Conservation (phyloP, 2,888 invertebrate genomes). For the Nephrocerus scutellatus region DNA sequence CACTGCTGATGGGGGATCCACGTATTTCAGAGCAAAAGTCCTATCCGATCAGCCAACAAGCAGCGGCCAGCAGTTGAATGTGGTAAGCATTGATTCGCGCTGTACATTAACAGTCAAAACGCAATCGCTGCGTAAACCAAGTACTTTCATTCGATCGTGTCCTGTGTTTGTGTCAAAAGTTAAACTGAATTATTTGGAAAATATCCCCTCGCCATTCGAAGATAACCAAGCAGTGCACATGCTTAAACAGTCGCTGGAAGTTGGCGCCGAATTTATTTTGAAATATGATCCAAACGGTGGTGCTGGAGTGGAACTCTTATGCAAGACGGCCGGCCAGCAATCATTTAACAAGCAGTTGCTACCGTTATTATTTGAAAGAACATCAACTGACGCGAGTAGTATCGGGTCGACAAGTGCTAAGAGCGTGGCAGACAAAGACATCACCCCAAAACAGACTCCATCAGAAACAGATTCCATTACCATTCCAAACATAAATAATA, state of each 20-base stretch:
- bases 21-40: conserved; percentile 18
- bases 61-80: too few relatives aligned
- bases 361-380: conserved; percentile 26
- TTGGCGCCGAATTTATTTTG: conserved; percentile 22
- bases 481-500: conserved; percentile 2
- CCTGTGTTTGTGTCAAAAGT: conserved; percentile 24
- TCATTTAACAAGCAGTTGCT: conserved; percentile 27
- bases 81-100: conserved; percentile 27
- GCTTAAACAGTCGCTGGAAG: conserved; percentile 19
- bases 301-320: conserved; percentile 20
- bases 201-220: conserved; percentile 20
- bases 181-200: conserved; percentile 23
- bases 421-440: too few relatives aligned
- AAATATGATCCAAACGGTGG: conserved; percentile 16
- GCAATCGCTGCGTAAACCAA: conserved; percentile 24
- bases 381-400: background rate
- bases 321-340: conserved; percentile 21
- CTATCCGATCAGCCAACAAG: conserved; percentile 13
- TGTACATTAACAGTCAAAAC: conserved; percentile 8
- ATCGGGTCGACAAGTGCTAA: too few relatives aligned
- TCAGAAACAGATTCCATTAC: background rate
- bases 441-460: too few relatives aligned
- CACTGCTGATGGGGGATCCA: background rate
- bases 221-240: conserved; percentile 25
- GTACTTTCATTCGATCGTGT: conserved; percentile 23